Base-by-base conservation (phyloP, 1,140 invertebrate species). In the Heliothis virescens region DNA sequence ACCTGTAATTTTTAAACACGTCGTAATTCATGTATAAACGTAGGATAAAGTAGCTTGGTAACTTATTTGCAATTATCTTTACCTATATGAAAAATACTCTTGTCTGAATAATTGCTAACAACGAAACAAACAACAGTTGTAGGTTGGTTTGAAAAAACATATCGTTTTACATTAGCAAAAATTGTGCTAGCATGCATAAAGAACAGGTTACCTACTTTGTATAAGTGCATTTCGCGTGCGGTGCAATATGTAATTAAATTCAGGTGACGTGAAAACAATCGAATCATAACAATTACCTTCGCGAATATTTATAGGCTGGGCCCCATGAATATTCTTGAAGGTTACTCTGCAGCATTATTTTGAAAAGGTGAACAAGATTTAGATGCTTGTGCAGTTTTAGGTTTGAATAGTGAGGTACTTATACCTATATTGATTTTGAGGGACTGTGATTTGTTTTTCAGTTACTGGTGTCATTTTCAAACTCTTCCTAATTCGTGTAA, bases 361-460 rank as follows among this genome's bases (percentile, higher is more conserved):
- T 67, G 34, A 67, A 67, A 48, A 67, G 63, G 63, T 67, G 48
- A 67, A 48, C 63, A 67, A 67, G 63, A 16, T 48, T 67, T 67
- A 41, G 34, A 5, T 41, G 34, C 34, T 1, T 48, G 47, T 41
- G 63, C 34, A 18, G 47, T n/a, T 65, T 15, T n/a, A 50, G n/a
- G 34, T 16, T 9, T 7, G 41, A 18, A 48, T 18, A 16, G 13
- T 18, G 2, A 29, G 13, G 21, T n/a, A 16, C 4, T 63, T 41
- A 47, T 65, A n/a, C n/a, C n/a, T n/a, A 1, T 21, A 21, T 2
- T 41, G 5, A 41, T 9, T 41, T 41, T 41, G 34, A 41, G 1
- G 34, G 34, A 41, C 9, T 41, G 9, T 9, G 5, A 41, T 5
- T 26, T 26, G 2, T 26, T 26, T 26, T 26, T 26, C 2, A 26